Percentiles rank a stretch among this genome's conserved stretches.
These are phyloP conservation scores for Orchestes rusci DNA, from an alignment of 2,888 invertebrate species.

Conservation along the genomic window DNA sequence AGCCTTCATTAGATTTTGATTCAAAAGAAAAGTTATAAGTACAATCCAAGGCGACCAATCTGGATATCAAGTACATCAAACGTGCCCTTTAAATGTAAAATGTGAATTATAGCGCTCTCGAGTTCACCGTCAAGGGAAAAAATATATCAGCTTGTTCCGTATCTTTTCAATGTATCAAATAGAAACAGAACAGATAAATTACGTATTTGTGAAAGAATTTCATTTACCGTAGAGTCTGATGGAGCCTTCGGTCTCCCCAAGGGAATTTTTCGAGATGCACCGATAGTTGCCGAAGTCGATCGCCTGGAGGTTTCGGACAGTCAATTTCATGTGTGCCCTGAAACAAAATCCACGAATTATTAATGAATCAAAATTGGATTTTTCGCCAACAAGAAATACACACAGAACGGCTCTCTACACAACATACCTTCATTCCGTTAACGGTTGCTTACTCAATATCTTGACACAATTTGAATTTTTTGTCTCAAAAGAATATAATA, in stretches of 20 bases:
- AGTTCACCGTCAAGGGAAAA: too few relatives aligned
- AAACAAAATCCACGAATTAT: conserved; percentile 26
- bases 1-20: neutral
- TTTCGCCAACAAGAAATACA: conserved; percentile 20
- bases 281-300: conserved; percentile 87
- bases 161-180: too few relatives aligned
- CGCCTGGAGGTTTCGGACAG: conserved; percentile 73
- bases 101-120: too few relatives aligned
- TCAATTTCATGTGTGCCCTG: conserved; percentile 82
- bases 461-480: conserved; percentile 9
- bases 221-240: conserved; percentile 82
- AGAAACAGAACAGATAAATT: conserved; percentile 28
- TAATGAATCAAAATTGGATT: conserved; percentile 26
- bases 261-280: conserved; percentile 89
- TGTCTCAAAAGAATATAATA: too few relatives aligned
- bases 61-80: too few relatives aligned
- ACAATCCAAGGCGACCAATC: too few relatives aligned
- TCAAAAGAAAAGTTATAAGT: neutral
- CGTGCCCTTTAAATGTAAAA: too few relatives aligned
- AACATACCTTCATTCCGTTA: too few relatives aligned
- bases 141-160: too few relatives aligned
- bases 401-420: conserved; percentile 6
- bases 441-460: conserved; percentile 4
- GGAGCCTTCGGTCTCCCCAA: conserved; percentile 89
- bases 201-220: conserved; percentile 33